These are phyloP conservation scores for Callocephalon fimbriatum DNA, from an alignment of 2,113 vertebrate species.

Conservation along the genomic window DNA sequence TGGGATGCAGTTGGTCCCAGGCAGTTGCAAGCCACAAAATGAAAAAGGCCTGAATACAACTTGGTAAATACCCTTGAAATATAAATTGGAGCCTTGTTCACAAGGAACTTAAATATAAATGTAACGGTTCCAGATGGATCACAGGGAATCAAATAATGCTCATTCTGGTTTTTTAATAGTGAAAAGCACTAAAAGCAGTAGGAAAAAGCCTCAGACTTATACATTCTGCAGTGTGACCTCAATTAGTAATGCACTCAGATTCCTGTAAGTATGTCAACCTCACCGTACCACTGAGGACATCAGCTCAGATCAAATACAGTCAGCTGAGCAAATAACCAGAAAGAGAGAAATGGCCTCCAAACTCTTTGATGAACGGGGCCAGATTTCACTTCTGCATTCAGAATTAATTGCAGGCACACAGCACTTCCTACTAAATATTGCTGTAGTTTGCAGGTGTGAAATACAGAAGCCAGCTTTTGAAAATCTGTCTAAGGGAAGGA, in stretches of 20 bases:
- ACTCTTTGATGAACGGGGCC: background rate
- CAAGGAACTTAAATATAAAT: background rate
- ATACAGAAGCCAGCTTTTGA: slow-evolving; percentile 56
- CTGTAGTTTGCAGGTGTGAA: slow-evolving; percentile 57
- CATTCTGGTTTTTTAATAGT: background rate
- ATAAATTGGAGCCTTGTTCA: background rate
- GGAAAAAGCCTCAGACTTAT: background rate
- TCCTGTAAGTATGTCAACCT: background rate
- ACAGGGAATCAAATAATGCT: background rate
- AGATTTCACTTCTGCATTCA: slow-evolving; percentile 25
- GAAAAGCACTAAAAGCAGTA: background rate
- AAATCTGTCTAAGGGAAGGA: background rate
- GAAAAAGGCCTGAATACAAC: background rate
- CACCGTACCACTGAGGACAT: background rate
- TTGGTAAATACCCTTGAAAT: background rate
- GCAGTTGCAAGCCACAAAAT: background rate
- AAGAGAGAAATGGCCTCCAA: background rate
- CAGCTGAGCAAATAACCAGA: slow-evolving; percentile 63
- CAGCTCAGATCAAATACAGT: slow-evolving; percentile 27
- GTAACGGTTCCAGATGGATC: background rate
- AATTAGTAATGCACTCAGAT: background rate
- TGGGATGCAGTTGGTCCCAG: background rate
- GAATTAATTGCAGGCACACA: slow-evolving; percentile 15
- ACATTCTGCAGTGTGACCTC: background rate
- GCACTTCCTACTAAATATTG: slow-evolving; percentile 41